Percentiles rank a stretch among this genome's conserved stretches.
Evolutionary conservation across 2,797 vertebrate species (phyloP).

Genomic region (Pseudochirops corinnae): DNA sequence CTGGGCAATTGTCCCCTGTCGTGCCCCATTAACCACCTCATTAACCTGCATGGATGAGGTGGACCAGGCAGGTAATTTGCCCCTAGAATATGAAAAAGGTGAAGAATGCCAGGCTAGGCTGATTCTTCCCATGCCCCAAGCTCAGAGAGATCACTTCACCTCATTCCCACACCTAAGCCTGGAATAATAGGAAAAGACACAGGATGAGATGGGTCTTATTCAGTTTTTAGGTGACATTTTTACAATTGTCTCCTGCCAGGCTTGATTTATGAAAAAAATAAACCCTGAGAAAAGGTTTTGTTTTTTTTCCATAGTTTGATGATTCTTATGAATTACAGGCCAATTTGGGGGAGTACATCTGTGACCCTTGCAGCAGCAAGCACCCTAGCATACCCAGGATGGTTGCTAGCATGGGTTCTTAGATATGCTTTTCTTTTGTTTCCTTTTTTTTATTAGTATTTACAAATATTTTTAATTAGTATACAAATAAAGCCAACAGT

Average conservation of each 20-base stretch:
- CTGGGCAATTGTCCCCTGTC: slow-evolving; percentile 70
- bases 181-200: slow-evolving; percentile 55
- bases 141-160: slow-evolving; percentile 59
- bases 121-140: slow-evolving; percentile 55
- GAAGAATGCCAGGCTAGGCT: slow-evolving; percentile 49
- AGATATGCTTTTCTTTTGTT: no score
- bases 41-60: slow-evolving; percentile 82
- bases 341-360: slow-evolving; percentile 55
- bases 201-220: slow-evolving; percentile 67
- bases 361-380: neutral
- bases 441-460: no score
- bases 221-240: slow-evolving; percentile 70
- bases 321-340: slow-evolving; percentile 60
- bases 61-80: slow-evolving; percentile 79
- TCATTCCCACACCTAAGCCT: slow-evolving; percentile 60
- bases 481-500: no score
- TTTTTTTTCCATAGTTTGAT: slow-evolving; percentile 58
- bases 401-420: no score
- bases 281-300: slow-evolving; percentile 56
- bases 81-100: slow-evolving; percentile 82
- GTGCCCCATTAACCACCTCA: slow-evolving; percentile 80
- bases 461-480: no score
- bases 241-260: slow-evolving; percentile 62
- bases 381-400: no score
- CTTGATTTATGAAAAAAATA: slow-evolving; percentile 64